These are phyloP conservation scores for Pangasius larnaudii DNA, from an alignment of 2,797 vertebrate genomes.

Conservation along the genomic window DNA sequence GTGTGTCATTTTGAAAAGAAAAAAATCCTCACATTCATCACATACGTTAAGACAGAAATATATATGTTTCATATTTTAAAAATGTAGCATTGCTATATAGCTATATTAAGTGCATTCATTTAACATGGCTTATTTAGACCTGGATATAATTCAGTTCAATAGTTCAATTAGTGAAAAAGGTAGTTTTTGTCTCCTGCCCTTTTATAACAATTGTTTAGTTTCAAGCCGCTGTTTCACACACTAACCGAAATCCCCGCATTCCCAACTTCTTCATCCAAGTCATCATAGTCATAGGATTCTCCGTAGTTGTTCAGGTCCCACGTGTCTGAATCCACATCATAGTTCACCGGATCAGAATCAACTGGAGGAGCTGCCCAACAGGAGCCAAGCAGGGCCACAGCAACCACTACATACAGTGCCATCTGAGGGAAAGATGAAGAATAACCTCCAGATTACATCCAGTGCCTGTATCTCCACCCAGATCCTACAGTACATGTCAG, in stretches of 20 bases:
- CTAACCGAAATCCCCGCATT: conserved; percentile 14
- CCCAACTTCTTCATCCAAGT: conserved; percentile 72
- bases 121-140: not conserved
- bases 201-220: not conserved
- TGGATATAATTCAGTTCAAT: not conserved
- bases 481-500: not conserved
- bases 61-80: not conserved
- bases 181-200: not conserved
- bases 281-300: conserved; percentile 72
- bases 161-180: not conserved
- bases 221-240: not conserved
- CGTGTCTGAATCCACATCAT: conserved; percentile 64
- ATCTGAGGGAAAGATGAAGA: conserved; percentile 49
- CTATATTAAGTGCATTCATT: not conserved
- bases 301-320: conserved; percentile 73
- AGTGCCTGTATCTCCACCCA: not conserved
- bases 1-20: too few species aligned
- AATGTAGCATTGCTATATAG: not conserved
- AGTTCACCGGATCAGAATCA: conserved; percentile 48
- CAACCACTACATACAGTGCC: conserved; percentile 36
- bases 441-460: not conserved
- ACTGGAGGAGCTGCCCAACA: conserved; percentile 57
- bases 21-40: too few species aligned
- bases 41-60: not conserved
- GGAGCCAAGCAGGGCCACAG: conserved; percentile 52